Evolutionary conservation across 1,140 invertebrate species (phyloP), one percentile per base, ranked within the genome.

Genomic region (Drosophila triauraria): DNA sequence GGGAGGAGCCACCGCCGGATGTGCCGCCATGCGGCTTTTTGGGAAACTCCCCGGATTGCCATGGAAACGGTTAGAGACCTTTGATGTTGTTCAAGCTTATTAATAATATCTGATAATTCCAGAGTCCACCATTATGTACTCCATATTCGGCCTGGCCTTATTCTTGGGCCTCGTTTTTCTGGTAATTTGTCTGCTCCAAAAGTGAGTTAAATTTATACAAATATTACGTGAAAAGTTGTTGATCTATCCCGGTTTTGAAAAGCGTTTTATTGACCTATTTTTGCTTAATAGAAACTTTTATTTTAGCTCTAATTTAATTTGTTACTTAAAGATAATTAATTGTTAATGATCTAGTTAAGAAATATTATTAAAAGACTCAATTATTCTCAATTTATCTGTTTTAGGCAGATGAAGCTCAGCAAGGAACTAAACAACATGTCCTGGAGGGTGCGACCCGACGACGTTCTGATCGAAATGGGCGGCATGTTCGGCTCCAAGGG

Each of bases 361-460:
- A 10, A 35, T 9, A 35, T 9, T 2, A 7, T 32, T 9, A 32
- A 32, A 32, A 32, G 30, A 32, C 30, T 9, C 30, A 32, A 32
- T 27, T 54, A 15, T 23, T 38, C 32, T 1, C 2, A 5, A 40
- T 4, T 20, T 1, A 46, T 13, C 6, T 2, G 1, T 23, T 35
- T 40, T 56, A 97, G 97, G 77, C 96, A 97, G 85, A 95, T 97
- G 91, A 94, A 96, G 75, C 94, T 96, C 6, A 96, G 96, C 38
- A 96, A 96, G 7, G 96, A 97, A 92, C 87, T 97, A 17, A 97
- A 97, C 86, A 97, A 97, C 79, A 97, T 97, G 94, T 95, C 96
- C 1, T 98, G 97, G 97, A 93, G 96, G 20, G 96, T 98, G 15
- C 94, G 95, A 20, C 96, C 96, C 1, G 97, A 97, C 75, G 97